These are phyloP conservation scores for Cryptotis parvus DNA, from an alignment of 2,113 vertebrate genomes.

Conservation along the genomic window DNA sequence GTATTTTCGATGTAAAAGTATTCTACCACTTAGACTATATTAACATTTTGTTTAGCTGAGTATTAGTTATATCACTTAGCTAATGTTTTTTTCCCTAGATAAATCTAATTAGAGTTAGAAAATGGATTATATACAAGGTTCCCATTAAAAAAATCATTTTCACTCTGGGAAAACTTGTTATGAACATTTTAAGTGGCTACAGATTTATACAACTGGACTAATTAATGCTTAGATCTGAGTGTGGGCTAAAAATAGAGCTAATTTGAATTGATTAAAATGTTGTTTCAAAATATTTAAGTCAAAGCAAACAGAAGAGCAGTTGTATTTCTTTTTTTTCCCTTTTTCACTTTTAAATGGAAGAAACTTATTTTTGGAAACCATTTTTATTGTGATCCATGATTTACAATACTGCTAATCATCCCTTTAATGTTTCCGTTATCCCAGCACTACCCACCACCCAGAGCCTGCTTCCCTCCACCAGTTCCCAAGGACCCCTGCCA, in stretches of 20 bases:
- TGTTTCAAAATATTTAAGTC: slow-evolving; percentile 12
- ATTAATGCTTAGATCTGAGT: slow-evolving; percentile 33
- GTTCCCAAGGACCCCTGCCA: too few relatives aligned
- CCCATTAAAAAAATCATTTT: slow-evolving; percentile 73
- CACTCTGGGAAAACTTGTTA: slow-evolving; percentile 65
- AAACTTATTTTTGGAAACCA: too few relatives aligned
- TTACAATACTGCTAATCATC: too few relatives aligned
- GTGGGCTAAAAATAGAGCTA: not conserved
- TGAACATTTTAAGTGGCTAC: slow-evolving; percentile 59
- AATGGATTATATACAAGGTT: slow-evolving; percentile 64
- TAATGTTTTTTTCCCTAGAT: slow-evolving; percentile 63
- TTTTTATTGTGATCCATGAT: too few relatives aligned
- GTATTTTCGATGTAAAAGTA: slow-evolving; percentile 50
- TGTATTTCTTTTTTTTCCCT: not conserved
- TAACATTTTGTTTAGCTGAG: slow-evolving; percentile 66
- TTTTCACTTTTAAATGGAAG: too few relatives aligned
- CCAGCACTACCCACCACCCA: too few relatives aligned
- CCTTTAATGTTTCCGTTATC: too few relatives aligned
- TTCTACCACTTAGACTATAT: not conserved
- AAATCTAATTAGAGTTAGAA: slow-evolving; percentile 70
- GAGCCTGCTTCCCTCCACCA: too few relatives aligned
- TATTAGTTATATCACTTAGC: slow-evolving; percentile 57
- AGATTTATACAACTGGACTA: slow-evolving; percentile 62
- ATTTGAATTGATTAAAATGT: slow-evolving; percentile 35
- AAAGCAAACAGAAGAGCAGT: not conserved